These are phyloP conservation scores for Okapia johnstoni DNA, from an alignment of 2,113 vertebrate species.

Conservation along the genomic window DNA sequence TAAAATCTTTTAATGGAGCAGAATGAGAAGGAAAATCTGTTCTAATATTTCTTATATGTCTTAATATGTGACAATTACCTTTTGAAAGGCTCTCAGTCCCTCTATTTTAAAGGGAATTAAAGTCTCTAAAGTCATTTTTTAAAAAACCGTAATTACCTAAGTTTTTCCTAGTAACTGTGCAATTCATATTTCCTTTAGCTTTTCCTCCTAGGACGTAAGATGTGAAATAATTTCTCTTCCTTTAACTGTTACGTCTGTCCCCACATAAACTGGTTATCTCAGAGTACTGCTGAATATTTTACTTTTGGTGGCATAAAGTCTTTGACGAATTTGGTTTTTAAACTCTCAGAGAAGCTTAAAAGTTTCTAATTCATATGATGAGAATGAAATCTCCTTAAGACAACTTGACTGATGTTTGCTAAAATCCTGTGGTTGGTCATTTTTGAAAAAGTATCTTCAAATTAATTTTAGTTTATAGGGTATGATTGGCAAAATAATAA, in stretches of 20 bases:
- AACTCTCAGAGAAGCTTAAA: background rate
- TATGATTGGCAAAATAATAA: slow-evolving; percentile 45
- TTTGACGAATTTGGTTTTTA: background rate
- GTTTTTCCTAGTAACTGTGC: background rate
- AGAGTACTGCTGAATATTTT: background rate
- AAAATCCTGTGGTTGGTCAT: background rate
- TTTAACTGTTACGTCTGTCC: background rate
- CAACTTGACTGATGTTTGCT: background rate
- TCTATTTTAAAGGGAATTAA: background rate
- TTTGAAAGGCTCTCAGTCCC: background rate
- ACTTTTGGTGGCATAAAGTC: background rate
- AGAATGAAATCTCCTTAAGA: background rate
- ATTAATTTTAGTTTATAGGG: slow-evolving; percentile 52
- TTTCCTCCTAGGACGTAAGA: background rate
- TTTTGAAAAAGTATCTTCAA: background rate
- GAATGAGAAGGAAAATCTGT: background rate
- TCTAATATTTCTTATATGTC: background rate
- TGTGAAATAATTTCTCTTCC: background rate
- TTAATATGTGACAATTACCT: background rate
- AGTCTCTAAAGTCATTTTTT: background rate
- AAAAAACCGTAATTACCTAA: background rate
- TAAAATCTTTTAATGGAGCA: background rate
- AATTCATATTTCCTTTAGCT: background rate
- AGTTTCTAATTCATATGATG: background rate
- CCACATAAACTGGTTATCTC: background rate